Percentiles rank a stretch among this genome's conserved stretches.
Conservation (phyloP, 2,113 vertebrate genomes). For the Hylia prasina region DNA sequence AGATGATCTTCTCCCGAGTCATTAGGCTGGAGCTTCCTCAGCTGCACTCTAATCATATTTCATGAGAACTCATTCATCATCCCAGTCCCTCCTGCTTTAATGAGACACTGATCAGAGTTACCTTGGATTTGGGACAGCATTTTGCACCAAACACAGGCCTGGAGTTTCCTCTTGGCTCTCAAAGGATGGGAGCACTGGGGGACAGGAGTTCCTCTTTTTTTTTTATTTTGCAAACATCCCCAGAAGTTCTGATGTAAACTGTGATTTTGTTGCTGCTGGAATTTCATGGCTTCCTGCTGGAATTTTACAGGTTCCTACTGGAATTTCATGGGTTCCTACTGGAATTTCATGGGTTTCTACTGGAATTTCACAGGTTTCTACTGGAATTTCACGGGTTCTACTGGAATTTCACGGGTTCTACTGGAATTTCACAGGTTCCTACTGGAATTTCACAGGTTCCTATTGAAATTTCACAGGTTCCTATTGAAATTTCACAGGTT, state of each 20-base stretch:
- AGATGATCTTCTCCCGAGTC: not conserved
- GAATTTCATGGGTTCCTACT: too few species aligned
- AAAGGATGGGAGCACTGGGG: not conserved
- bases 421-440: too few species aligned
- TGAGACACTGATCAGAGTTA: not conserved
- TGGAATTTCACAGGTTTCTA: too few species aligned
- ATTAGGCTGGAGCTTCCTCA: not conserved
- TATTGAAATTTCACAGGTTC: too few species aligned
- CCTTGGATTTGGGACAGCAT: not conserved
- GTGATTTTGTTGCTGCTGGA: too few species aligned
- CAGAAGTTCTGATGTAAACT: not conserved
- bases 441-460: too few species aligned
- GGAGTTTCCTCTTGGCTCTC: not conserved
- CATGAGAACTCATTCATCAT: not conserved
- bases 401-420: too few species aligned
- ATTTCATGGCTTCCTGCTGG: too few species aligned
- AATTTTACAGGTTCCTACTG: too few species aligned
- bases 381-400: too few species aligned
- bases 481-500: too few species aligned
- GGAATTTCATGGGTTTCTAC: too few species aligned
- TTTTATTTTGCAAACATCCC: not conserved
- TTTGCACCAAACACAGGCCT: not conserved
- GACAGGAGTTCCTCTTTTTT: not conserved
- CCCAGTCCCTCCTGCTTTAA: not conserved
- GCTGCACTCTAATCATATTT: not conserved